Conservation (phyloP, 2,888 invertebrate species). For the Drosophila mercatorum region DNA sequence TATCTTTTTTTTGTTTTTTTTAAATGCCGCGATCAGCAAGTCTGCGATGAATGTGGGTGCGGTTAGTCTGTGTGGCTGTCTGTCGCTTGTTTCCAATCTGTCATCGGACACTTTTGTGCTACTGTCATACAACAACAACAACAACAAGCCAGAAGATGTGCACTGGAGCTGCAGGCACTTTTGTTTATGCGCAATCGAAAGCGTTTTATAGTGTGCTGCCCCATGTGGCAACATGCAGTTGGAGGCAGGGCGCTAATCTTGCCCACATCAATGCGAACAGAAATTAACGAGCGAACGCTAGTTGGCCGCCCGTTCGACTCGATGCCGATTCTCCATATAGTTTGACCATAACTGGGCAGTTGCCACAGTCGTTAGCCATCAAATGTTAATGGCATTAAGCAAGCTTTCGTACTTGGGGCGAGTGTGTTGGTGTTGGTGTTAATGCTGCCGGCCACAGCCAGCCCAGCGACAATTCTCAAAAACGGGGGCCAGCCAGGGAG, state of each 20-base stretch:
- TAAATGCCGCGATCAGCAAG: conserved; percentile 41
- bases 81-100: conserved; percentile 62
- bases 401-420: conserved; percentile 65
- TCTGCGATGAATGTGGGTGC: conserved; percentile 34
- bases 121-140: conserved; percentile 42
- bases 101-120: conserved; percentile 68
- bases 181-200: conserved; percentile 11
- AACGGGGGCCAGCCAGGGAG: not conserved
- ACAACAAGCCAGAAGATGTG: conserved; percentile 17
- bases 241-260: conserved; percentile 9
- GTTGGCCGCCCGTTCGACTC: conserved; percentile 19
- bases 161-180: conserved; percentile 4
- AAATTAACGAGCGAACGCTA: conserved; percentile 45
- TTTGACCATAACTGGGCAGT: conserved; percentile 36
- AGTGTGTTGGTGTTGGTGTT: conserved; percentile 61
- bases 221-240: conserved; percentile 24
- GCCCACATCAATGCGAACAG: conserved; percentile 14
- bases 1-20: not conserved
- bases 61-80: conserved; percentile 9
- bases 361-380: conserved; percentile 69
- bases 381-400: conserved; percentile 77
- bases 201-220: conserved; percentile 13
- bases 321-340: conserved; percentile 16
- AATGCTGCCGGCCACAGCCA: conserved; percentile 10
- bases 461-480: conserved; percentile 11